Base-by-base conservation (phyloP, 2,888 invertebrate species). In the Helleia helle region DNA sequence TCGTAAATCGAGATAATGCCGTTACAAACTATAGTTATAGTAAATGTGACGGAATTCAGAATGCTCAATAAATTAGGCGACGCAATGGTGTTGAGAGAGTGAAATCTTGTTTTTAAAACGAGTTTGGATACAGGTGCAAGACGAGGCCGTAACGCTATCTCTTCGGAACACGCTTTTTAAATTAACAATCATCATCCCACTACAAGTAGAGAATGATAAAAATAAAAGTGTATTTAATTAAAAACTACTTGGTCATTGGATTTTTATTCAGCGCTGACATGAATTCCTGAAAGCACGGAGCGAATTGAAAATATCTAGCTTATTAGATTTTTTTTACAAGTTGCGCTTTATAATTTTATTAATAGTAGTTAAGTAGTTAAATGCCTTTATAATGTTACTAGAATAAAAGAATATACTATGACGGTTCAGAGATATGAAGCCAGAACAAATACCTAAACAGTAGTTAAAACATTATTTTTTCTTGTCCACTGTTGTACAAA, bases 31-130 rank as follows among this genome's bases (percentile, higher is more conserved):
- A n/a, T n/a, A n/a, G n/a, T n/a, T 14, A 13, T 13, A 29, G 13
- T n/a, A 14, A n/a, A n/a, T 30, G 30, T 30, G 30, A 15, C 30
- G 30, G 30, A 30, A 30, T 30, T 30, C 14, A n/a, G n/a, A 30
- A 15, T 15, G 8, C 18, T 22, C 11, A 8, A 12, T 34, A 54
- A 53, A 54, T 56, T 51, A 54, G 50, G 47, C 51, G 36, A 40
- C 17, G 39, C 29, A 17, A 43, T 44, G 31, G 44, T 50, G 66
- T 59, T 54, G 58, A 65, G 71, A 74, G 75, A 80, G 80, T 74
- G 76, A 80, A 81, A 81, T 75, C 75, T 65, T 76, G 76, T 80
- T 75, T 65, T 53, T 58, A 54, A 58, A 73, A 80, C 81, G 76
- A 71, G 81, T 83, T 76, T 60, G 43, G 56, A 62, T 72, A 79